A percentile compares a stretch with the other conserved stretches of the same genome.
Conservation (phyloP, 2,113 vertebrate species). For the Coregonus clupeaformis region DNA sequence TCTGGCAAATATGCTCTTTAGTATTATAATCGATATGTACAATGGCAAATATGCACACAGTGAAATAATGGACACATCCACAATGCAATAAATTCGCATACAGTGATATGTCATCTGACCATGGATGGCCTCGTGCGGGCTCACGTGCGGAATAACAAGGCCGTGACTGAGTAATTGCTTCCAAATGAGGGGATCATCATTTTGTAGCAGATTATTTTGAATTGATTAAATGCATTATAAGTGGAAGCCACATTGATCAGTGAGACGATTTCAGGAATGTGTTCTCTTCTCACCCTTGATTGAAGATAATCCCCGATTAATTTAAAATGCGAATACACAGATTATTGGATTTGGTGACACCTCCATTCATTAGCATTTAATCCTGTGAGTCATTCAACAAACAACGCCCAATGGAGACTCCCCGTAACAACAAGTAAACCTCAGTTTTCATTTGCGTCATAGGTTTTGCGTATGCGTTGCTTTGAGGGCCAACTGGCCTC, state of each 20-base stretch:
- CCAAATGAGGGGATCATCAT: conserved; percentile 62
- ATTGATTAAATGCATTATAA: conserved; percentile 32
- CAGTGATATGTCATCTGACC: not conserved
- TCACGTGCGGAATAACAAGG: not conserved
- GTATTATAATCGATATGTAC: not conserved
- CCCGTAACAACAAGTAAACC: conserved; percentile 49
- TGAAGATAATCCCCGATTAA: conserved; percentile 43
- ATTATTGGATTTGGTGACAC: conserved; percentile 37
- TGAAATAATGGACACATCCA: not conserved
- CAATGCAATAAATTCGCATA: not conserved
- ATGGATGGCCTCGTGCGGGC: not conserved
- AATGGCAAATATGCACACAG: not conserved
- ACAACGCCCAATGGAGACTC: not conserved
- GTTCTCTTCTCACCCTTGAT: conserved; percentile 53
- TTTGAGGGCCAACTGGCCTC: conserved; percentile 58
- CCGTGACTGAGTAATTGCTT: conserved; percentile 39
- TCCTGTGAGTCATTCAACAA: conserved; percentile 9
- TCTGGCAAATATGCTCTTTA: not conserved
- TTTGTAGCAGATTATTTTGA: conserved; percentile 6
- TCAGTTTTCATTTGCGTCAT: conserved; percentile 69
- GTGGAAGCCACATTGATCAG: conserved; percentile 48
- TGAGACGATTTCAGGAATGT: conserved; percentile 30
- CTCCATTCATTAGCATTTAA: conserved; percentile 19
- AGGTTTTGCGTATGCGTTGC: conserved; percentile 36
- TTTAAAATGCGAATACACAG: conserved; percentile 40